phyloP scores from a whole-genome alignment of 2,888 invertebrate genomes.

The Philereme vetulata region DNA sequence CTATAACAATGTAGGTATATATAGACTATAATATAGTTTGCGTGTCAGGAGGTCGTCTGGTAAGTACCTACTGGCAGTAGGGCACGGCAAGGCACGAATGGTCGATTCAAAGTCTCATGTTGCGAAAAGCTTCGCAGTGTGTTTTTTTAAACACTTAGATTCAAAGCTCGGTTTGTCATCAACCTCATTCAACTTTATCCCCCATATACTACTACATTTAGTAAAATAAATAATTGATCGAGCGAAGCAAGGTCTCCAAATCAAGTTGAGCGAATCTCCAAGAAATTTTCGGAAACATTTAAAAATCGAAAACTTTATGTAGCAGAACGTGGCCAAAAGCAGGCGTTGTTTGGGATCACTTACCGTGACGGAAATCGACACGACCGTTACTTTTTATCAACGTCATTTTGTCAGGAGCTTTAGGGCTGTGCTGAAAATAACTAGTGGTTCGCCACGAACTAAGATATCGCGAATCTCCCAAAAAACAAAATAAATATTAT shows the following conservation, averaged over 20 bases:
- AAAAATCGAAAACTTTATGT: not conserved
- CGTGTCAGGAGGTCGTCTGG: slow-evolving; percentile 49
- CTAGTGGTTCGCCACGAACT: too few relatives aligned
- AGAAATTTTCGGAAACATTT: too few relatives aligned
- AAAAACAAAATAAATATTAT: too few relatives aligned
- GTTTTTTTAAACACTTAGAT: not conserved
- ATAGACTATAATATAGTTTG: slow-evolving; percentile 28
- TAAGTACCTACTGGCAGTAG: slow-evolving; percentile 40
- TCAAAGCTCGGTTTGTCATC: too few relatives aligned
- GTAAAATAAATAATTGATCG: too few relatives aligned
- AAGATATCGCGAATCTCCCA: too few relatives aligned
- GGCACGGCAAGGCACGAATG: slow-evolving; percentile 39
- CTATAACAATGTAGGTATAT: not conserved
- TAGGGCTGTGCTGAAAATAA: too few relatives aligned
- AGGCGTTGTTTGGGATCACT: slow-evolving; percentile 18
- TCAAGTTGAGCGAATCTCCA: too few relatives aligned
- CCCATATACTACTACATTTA: too few relatives aligned
- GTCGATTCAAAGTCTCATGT: slow-evolving; percentile 18
- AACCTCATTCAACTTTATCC: too few relatives aligned
- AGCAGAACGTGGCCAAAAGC: not conserved
- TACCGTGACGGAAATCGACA: slow-evolving; percentile 28
- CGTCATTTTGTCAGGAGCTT: too few relatives aligned
- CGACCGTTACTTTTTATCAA: slow-evolving; percentile 20
- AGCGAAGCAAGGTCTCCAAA: too few relatives aligned
- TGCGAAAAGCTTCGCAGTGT: slow-evolving; percentile 16